Evolutionary conservation across 2,797 vertebrate species (phyloP), one percentile per base, ranked within the genome.

Genomic region (Tragelaphus eurycerus): DNA sequence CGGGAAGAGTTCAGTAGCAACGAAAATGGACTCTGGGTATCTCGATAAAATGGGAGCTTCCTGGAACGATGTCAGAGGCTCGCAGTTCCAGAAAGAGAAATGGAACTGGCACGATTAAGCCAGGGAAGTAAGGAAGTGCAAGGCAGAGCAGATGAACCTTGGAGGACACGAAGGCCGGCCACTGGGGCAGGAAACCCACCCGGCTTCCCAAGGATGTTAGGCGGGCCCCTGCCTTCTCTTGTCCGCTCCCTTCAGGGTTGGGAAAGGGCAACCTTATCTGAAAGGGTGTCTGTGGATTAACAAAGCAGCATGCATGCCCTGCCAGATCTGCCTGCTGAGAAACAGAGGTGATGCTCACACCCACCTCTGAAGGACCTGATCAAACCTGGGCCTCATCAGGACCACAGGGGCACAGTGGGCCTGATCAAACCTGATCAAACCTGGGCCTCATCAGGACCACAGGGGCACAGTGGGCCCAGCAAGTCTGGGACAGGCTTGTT

Each of bases 181-280:
- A 4, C 15, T 11, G n/a, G n/a, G 67, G 59, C 91, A 78, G 97
- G 97, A 97, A 90, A 8, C 21, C 71, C 79, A 34, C 6, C 59
- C 67, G 15, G 1, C 38, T 90, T 96, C 46, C 92, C 10, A 7
- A 54, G 79, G 54, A 83, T 16, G 4, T 23, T 7, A 38, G 89
- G 52, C 15, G 85, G 54, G 27, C 10, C 54, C 54, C 87, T 46
- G 76, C 34, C 76, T 50, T 34, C 50, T 50, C 43, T 82, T 29
- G 82, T 71, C 84, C 0, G 1, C 15, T 87, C 64, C 88, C 86
- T 59, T 82, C 31, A 43, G 88, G 54, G 48, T 21, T 14, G 38
- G 91, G 85, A 90, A 95, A 94, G 94, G 83, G 93, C 74, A 81
- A 27, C 3, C 27, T n/a, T 43, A 59, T 94, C 91, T 50, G 16